Evolutionary conservation across 2,888 invertebrate genomes (phyloP), one percentile per base, ranked within the genome.

Genomic region (Penaeus monodon): DNA sequence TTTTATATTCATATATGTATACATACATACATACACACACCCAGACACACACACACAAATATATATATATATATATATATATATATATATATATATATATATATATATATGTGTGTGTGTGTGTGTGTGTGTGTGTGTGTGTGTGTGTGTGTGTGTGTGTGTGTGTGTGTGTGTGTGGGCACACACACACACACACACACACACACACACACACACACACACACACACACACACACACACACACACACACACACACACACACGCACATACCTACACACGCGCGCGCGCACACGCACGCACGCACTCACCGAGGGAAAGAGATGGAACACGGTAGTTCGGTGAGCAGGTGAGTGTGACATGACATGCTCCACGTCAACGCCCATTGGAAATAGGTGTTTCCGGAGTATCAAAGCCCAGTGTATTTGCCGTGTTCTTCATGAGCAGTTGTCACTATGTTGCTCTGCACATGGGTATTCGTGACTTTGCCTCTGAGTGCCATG

Each of bases 61-160:
- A 68, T 22, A 68, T 22, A 22, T 68, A 68, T 68, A 22, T 68
- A 68, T 68, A 22, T 68, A 68, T 68, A 68, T 68, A 68, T 68
- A 68, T 68, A 66, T 66, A 66, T 66, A 66, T 66, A 66, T 66
- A 66, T 66, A 66, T 66, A 66, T 66, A 66, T 66, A 12, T 66
- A 12, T 66, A 12, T 66, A 12, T 66, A 12, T 66, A 12, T 66
- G 6, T 66, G 27, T 66, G 27, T 66, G 27, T 66, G 27, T 66
- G 27, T 66, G 27, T 66, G 27, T 66, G 27, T 66, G 27, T 66
- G 27, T 66, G 27, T 66, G 27, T 66, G 27, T 66, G 27, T 66
- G 27, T 66, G 27, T 66, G 27, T 66, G 6, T 12, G 27, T 66
- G 12, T 66, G 12, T 33, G 33, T 33, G 33, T 33, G 3, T 33